Conservation (phyloP, 2,888 invertebrate genomes). For the Thyatira batis region DNA sequence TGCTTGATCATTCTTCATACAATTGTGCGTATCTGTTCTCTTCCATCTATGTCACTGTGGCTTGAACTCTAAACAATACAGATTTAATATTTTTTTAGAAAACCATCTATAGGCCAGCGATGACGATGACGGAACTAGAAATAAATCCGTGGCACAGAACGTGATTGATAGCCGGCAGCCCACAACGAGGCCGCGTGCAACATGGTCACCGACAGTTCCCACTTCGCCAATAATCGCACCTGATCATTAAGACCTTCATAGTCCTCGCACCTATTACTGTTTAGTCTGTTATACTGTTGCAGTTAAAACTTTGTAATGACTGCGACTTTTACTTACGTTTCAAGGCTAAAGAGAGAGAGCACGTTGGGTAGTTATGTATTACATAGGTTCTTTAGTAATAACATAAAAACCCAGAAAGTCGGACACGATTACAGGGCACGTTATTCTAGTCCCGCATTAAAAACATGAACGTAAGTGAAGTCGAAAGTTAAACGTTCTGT, state of each 20-base stretch:
- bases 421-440: conserved; percentile 17
- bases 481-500: conserved; percentile 32
- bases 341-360: background rate
- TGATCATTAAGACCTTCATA: background rate
- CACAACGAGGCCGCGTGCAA: conserved; percentile 22
- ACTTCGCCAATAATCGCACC: conserved; percentile 8
- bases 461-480: conserved; percentile 33
- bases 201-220: conserved; percentile 17
- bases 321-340: background rate
- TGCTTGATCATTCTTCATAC: background rate
- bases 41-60: too few species aligned
- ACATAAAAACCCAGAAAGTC: conserved; percentile 9
- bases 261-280: background rate
- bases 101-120: background rate
- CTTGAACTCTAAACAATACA: background rate
- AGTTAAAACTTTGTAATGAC: background rate
- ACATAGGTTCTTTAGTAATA: background rate
- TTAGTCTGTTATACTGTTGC: background rate
- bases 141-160: conserved; percentile 3
- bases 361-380: background rate
- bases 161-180: conserved; percentile 8
- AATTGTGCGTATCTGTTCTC: too few species aligned
- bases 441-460: conserved; percentile 11
- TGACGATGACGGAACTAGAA: conserved; percentile 2
- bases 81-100: background rate